Evolutionary conservation across 2,113 vertebrate species (phyloP), one percentile per base, ranked within the genome.

Genomic region (cat (Felis catus)): DNA sequence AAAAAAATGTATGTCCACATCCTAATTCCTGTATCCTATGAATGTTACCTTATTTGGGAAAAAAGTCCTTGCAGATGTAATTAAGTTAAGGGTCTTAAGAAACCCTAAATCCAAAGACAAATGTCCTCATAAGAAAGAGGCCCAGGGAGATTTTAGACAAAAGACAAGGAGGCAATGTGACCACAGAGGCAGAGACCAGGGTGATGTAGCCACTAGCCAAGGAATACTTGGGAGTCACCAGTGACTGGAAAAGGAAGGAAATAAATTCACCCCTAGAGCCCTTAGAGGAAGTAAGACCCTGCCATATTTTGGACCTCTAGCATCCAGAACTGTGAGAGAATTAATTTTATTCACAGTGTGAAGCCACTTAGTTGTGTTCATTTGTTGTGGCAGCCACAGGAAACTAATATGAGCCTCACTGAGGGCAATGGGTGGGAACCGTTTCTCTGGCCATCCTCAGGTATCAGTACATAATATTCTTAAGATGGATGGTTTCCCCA

Each of bases 1-100:
- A 4, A 33, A 10, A 61, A 68, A 89, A 66, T n/a, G 65, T 27
- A 9, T 9, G 6, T 65, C 89, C 31, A 76, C 4, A 19, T 66
- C 29, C 73, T 66, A 96, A 68, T 73, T 86, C 84, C 21, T 48
- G 1, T 41, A 96, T 92, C 8, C 51, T 84, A 48, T n/a, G 31
- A 66, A 68, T 65, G 25, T 55, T 48, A 83, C n/a, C 51, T 84
- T 96, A 70, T 84, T 91, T 80, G 71, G 70, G 70, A 90, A 94
- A 82, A 61, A 18, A 13, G 14, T 66, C 53, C 91, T 58, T 97
- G 74, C 7, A 66, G 55, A 84, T 89, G 13, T 23, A 70, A 89
- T 79, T 55, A 82, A 80, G 31, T 84, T 84, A 89, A 95, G 82
- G 39, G 78, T 92, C 73, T 83, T 89, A 73, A 90, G 53, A 95